Percentiles rank a stretch among this genome's conserved stretches.
These are phyloP conservation scores for Allobates femoralis DNA, from an alignment of 2,797 vertebrate species.

Conservation along the genomic window DNA sequence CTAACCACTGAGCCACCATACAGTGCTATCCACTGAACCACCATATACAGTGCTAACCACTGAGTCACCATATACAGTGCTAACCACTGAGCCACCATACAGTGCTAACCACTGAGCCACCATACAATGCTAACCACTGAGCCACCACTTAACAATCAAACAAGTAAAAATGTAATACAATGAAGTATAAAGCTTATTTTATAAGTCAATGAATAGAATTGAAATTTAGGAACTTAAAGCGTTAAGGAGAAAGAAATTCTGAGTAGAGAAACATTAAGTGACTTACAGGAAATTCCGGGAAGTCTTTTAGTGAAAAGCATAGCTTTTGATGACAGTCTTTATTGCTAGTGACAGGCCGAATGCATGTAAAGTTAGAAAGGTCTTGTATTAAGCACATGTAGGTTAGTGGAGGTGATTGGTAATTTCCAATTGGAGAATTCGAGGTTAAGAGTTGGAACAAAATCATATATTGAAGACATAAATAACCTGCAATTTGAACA, in stretches of 20 bases:
- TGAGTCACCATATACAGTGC: too few species aligned
- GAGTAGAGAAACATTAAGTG: not conserved
- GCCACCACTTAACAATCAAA: not conserved
- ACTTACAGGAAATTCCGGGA: conserved; percentile 12
- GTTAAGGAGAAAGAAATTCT: not conserved
- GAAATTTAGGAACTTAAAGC: not conserved
- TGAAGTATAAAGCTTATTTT: not conserved
- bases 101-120: too few species aligned
- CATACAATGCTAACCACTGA: too few species aligned
- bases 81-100: too few species aligned
- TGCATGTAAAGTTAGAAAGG: conserved; percentile 44
- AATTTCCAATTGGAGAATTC: conserved; percentile 35
- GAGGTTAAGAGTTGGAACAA: conserved; percentile 36
- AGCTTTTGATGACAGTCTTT: conserved; percentile 26
- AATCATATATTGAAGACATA: conserved; percentile 42
- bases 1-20: too few species aligned
- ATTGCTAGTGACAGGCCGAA: conserved; percentile 38
- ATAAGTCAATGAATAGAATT: not conserved
- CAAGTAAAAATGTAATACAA: conserved; percentile 11
- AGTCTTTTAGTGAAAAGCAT: conserved; percentile 34
- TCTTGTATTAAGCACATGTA: conserved; percentile 1
- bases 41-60: too few species aligned
- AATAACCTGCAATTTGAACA: conserved; percentile 39
- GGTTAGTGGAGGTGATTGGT: conserved; percentile 46
- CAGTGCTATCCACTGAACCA: too few species aligned